Evolutionary conservation across 37 sponge, comb jelly and placozoan genomes (phyloP), one percentile per base, ranked within the genome.

Genomic region (Halichondria panicea): DNA sequence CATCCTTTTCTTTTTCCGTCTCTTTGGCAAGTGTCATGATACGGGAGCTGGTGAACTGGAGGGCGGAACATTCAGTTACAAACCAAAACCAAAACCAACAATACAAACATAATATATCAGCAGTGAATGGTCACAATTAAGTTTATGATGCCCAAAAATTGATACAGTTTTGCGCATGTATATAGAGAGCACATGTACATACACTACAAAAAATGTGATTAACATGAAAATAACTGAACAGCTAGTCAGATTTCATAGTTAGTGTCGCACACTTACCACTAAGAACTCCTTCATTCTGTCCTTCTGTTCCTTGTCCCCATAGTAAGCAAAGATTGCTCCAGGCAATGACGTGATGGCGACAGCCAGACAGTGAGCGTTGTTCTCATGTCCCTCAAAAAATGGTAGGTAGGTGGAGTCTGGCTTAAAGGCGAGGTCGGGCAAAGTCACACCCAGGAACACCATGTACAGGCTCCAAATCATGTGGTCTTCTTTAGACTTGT

Each of bases 331-430:
- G 48, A 95, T 70, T 8, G 90, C 74, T 0, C 89, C 89, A 38
- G 89, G 83, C 55, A 95, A 63, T 25, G 80, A 52, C 43, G 92
- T 92, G 50, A 95, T 79, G 40, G 96, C 93, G 41, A 81, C 82
- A 1, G 93, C 83, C n/a, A 95, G 72, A 48, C 92, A 92, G 79
- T 95, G 96, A 31, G 89, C 92, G 72, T 94, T 94, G 79, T 94
- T 94, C 66, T 89, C 87, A 74, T 93, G 90, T 3, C 83, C 90
- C 45, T 87, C 92, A 28, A 87, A 68, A 21, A 66, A 67, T 4
- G 85, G 77, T 18, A 83, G 63, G 77, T 66, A 92, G 40, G 73
- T 77, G 59, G 81, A 78, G 33, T 87, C 74, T 19, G 57, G 33
- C 36, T 78, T 81, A 77, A 75, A 74, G 33, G 88, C 92, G 28